Evolutionary conservation across 2,797 vertebrate genomes (phyloP).

Genomic region (Phrynocephalus forsythii): DNA sequence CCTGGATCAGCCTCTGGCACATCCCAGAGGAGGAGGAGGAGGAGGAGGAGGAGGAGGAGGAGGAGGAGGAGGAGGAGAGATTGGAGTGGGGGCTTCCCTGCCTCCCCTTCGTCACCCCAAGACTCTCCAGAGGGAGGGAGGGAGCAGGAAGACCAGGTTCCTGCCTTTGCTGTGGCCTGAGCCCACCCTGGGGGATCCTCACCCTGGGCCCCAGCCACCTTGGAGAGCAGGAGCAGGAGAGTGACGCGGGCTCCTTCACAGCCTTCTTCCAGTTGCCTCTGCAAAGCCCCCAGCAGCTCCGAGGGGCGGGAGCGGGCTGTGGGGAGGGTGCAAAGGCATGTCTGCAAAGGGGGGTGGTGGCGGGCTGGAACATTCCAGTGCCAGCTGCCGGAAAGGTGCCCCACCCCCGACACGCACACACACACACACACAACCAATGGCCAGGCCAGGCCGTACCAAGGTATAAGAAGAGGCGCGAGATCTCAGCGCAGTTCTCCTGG

Average conservation of each 20-base stretch:
- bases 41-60: too few species aligned
- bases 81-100: not conserved
- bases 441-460: not conserved
- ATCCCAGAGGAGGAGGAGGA: too few species aligned
- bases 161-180: not conserved
- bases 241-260: not conserved
- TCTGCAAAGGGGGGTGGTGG: too few species aligned
- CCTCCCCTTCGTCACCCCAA: too few species aligned
- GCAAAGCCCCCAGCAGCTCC: conserved; percentile 21
- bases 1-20: too few species aligned
- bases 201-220: not conserved
- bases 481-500: not conserved
- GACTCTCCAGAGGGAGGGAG: too few species aligned
- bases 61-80: not conserved
- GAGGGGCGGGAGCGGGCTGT: conserved; percentile 23
- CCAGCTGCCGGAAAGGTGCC: too few species aligned
- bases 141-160: too few species aligned
- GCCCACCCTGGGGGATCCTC: not conserved
- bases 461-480: conserved; percentile 15
- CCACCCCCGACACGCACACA: not conserved
- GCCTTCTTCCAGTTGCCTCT: not conserved
- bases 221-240: conserved; percentile 8
- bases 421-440: too few species aligned
- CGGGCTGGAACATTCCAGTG: not conserved
- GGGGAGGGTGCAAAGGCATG: not conserved